Conservation (phyloP, 2,888 invertebrate genomes). For the Nemotelus pantherinus region DNA sequence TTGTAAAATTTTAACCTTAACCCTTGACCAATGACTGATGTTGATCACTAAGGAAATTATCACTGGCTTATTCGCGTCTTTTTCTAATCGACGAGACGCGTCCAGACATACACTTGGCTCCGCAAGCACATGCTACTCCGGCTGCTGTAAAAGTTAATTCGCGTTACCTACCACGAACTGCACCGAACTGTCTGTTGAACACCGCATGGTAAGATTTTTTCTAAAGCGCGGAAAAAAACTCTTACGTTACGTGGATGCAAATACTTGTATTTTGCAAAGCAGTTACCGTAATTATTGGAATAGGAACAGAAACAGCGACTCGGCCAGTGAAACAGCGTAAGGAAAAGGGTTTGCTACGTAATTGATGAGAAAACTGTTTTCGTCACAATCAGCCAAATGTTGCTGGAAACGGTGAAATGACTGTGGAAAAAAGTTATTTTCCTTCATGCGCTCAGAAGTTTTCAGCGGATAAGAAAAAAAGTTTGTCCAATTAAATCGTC, state of each 20-base stretch:
- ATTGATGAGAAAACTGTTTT: slow-evolving; percentile 24
- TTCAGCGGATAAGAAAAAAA: slow-evolving; percentile 4
- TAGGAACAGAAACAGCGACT: neutral
- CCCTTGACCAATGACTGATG: slow-evolving; percentile 23
- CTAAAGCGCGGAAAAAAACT: neutral
- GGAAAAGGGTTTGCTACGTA: slow-evolving; percentile 8
- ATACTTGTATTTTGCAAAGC: slow-evolving; percentile 23
- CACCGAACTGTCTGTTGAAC: neutral
- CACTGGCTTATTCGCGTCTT: neutral
- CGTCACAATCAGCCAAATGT: slow-evolving; percentile 41
- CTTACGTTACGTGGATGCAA: slow-evolving; percentile 12
- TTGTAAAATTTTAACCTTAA: slow-evolving; percentile 29
- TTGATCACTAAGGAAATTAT: slow-evolving; percentile 11
- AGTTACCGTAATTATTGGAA: slow-evolving; percentile 44
- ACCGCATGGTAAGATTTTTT: slow-evolving; percentile 10
- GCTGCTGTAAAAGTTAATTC: slow-evolving; percentile 20
- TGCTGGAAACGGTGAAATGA: neutral
- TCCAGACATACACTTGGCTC: too few species aligned
- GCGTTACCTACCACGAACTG: neutral
- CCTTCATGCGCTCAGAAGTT: slow-evolving; percentile 3
- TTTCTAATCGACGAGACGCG: too few species aligned
- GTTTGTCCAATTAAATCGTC: slow-evolving; percentile 42
- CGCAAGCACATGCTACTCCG: neutral
- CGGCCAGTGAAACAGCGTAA: neutral
- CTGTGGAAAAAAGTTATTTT: neutral